Percentiles rank a stretch among this genome's conserved stretches.
Conservation (phyloP, 1,140 invertebrate species). For the Mizuhopecten yessoensis region DNA sequence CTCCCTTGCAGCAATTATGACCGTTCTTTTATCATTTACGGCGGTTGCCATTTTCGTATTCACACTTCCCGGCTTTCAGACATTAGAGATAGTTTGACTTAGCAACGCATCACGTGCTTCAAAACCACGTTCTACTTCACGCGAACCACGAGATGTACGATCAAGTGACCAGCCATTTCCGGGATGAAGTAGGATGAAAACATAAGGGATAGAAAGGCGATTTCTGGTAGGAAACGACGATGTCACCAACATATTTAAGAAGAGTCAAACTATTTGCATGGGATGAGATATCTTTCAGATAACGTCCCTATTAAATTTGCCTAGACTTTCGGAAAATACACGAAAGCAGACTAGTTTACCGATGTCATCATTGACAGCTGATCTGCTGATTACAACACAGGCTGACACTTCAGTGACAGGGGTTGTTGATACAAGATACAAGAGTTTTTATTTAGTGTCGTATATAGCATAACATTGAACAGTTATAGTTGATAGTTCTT, state of each 20-base stretch:
- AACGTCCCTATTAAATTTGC: not conserved
- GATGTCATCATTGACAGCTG: no score
- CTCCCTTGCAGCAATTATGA: conserved; percentile 59
- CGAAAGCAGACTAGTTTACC: not conserved
- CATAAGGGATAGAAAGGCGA: not conserved
- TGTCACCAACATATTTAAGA: not conserved
- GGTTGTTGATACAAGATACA: no score
- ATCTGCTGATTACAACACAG: no score
- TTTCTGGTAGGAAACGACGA: not conserved
- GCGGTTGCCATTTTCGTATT: conserved; percentile 30
- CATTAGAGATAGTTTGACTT: not conserved
- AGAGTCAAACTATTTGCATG: no score
- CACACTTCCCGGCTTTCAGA: not conserved
- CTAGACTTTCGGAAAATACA: not conserved
- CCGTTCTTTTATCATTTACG: conserved; percentile 10
- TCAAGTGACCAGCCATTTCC: conserved; percentile 21
- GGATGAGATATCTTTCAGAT: not conserved
- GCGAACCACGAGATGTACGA: not conserved
- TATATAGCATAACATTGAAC: no score
- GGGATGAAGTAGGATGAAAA: conserved; percentile 30
- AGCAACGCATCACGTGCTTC: conserved; percentile 8
- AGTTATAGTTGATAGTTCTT: no score
- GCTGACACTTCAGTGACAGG: no score
- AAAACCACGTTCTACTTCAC: not conserved
- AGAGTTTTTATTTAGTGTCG: no score